Base-by-base conservation (phyloP, 2,888 invertebrate genomes). In the Chymomyza fuscimana region DNA sequence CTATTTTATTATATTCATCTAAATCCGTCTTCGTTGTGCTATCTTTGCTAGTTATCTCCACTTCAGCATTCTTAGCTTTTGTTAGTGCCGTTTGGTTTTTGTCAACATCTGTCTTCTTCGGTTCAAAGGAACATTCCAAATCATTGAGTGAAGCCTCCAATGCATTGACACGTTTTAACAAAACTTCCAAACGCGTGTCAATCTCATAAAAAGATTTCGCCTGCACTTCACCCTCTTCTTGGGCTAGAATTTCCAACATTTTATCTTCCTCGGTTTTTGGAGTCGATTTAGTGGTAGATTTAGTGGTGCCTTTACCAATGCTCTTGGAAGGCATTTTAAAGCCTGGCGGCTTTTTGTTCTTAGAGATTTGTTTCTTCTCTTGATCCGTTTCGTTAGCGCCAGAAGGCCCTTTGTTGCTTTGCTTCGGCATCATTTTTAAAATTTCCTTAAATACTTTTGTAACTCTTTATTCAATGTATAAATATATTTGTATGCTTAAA, bases 71-170 rank as follows among this genome's bases (percentile, higher is more conserved):
- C 7, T 59, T 29, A 32, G 59, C 19, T 25, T 25, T 25, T 7
- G 59, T 59, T 29, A 15, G 59, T 9, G 32, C 19, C 19, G 1
- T 19, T 19, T 19, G 32, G 32, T 46, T 10, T 4, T 46, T 46
- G 6, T 46, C 12, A 46, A 7, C 5, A 32, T 51, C 51, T 5
- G 51, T 51, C 15, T 51, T 51, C 16, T n/a, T 2, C 19, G 52
- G 52, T 19, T 19, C 7, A 40, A 46, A 12, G 6, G 12, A 12
- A 1, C 6, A 1, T 40, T 64, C 58, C 2, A 84, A 56, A 2
- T 69, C 5, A 16, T 65, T 69, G 6, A 81, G 54, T 4, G 72
- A 72, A 1, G 2, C 52, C 19, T 82, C 82, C 15, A 80, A n/a
- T 12, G 54, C 40, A 58, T 61, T 62, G 6, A 72, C 67, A 4